Percentiles rank a stretch among this genome's conserved stretches.
Evolutionary conservation across 2,797 vertebrate genomes (phyloP).

Genomic region (Enteromius fasciolatus): DNA sequence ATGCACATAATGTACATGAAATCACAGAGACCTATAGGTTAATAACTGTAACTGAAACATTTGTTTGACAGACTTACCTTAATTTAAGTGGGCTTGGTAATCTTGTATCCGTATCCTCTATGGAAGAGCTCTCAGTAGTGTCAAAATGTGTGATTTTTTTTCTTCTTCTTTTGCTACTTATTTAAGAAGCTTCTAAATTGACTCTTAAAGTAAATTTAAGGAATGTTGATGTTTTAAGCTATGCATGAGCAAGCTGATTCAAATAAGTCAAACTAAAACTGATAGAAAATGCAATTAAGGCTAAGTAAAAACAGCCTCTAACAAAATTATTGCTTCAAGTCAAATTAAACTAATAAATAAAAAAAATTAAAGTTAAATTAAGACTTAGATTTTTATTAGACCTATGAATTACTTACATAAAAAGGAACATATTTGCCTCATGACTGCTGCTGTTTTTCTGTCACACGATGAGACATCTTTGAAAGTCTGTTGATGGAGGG

Average conservation of each 20-base stretch:
- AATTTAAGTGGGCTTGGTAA: neutral
- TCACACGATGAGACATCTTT: neutral
- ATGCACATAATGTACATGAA: neutral
- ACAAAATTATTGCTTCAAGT: neutral
- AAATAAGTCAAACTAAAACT: neutral
- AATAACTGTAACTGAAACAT: constrained; percentile 8
- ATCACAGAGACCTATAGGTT: constrained; percentile 1
- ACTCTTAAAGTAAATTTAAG: neutral
- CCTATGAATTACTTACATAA: neutral
- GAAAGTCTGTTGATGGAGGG: neutral
- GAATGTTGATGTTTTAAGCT: neutral
- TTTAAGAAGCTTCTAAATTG: neutral
- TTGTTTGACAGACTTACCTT: constrained; percentile 5
- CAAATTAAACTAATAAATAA: neutral
- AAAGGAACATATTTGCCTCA: neutral
- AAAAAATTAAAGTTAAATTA: neutral
- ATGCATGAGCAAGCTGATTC: neutral
- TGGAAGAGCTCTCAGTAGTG: neutral
- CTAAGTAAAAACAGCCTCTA: neutral
- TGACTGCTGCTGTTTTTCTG: neutral
- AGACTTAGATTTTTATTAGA: neutral
- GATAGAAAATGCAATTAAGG: neutral
- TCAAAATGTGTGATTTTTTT: neutral
- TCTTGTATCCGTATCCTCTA: neutral
- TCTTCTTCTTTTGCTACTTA: neutral